phyloP scores from a whole-genome alignment of 2,113 vertebrate species.

The Chiloscyllium plagiosum region DNA sequence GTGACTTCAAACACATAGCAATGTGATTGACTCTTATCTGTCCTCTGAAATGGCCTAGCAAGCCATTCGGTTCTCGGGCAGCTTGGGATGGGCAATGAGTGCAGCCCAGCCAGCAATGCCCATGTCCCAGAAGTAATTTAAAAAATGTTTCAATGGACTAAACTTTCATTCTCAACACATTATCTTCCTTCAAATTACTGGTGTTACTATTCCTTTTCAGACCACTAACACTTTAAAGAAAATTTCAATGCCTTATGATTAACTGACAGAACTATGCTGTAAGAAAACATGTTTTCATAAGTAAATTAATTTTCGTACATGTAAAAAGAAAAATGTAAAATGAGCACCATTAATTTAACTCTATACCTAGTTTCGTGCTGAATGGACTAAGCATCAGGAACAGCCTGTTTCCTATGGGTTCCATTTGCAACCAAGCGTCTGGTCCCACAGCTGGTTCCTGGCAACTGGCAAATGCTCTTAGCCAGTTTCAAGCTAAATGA shows the following conservation, averaged over 20 bases:
- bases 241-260: background rate
- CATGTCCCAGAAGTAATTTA: no score
- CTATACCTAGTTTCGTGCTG: background rate
- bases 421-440: background rate
- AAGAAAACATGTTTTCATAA: background rate
- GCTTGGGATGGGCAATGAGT: no score
- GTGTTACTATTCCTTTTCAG: background rate
- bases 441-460: background rate
- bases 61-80: no score
- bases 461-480: background rate
- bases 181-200: background rate
- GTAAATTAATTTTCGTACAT: background rate
- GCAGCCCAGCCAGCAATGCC: no score
- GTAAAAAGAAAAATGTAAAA: background rate
- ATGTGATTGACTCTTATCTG: no score
- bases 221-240: background rate
- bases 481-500: background rate
- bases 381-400: background rate
- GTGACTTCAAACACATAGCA: no score
- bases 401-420: background rate
- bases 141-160: background rate
- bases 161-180: background rate
- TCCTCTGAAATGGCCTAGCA: no score
- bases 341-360: background rate
- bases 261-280: background rate